phyloP scores from a whole-genome alignment of 2,113 vertebrate species.

The Silurus meridionalis region DNA sequence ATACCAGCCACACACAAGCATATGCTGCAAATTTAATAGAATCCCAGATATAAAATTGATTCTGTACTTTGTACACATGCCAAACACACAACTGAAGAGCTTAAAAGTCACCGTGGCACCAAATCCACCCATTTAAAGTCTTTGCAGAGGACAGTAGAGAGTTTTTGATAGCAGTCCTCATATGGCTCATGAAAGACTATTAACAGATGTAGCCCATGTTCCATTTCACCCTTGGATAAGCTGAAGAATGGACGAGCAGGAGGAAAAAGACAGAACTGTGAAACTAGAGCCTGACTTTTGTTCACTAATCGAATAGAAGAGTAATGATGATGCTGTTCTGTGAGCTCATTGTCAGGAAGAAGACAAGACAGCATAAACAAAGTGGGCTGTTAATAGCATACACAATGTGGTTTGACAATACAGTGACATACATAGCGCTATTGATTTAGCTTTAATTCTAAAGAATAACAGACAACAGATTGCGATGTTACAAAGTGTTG shows the following conservation, averaged over 20 bases:
- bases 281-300: constrained; percentile 36
- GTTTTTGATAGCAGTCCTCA: constrained; percentile 68
- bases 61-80: neutral
- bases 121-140: constrained; percentile 49
- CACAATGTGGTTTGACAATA: neutral
- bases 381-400: neutral
- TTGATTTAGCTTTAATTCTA: neutral
- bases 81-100: constrained; percentile 9
- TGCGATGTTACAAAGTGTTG: neutral
- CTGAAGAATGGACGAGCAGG: constrained; percentile 63
- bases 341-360: constrained; percentile 41
- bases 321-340: constrained; percentile 48
- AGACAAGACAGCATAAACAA: constrained; percentile 15
- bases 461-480: neutral
- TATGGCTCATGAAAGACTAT: constrained; percentile 72
- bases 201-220: constrained; percentile 66
- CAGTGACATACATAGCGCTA: neutral
- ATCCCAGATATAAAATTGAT: constrained; percentile 29
- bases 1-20: neutral
- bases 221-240: constrained; percentile 71
- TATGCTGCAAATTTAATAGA: neutral
- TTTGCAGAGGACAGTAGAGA: constrained; percentile 62
- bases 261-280: constrained; percentile 35
- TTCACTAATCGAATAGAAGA: constrained; percentile 55
- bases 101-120: constrained; percentile 42